Conservation (phyloP, 2,797 vertebrate genomes). For the Heliangelus exortis region DNA sequence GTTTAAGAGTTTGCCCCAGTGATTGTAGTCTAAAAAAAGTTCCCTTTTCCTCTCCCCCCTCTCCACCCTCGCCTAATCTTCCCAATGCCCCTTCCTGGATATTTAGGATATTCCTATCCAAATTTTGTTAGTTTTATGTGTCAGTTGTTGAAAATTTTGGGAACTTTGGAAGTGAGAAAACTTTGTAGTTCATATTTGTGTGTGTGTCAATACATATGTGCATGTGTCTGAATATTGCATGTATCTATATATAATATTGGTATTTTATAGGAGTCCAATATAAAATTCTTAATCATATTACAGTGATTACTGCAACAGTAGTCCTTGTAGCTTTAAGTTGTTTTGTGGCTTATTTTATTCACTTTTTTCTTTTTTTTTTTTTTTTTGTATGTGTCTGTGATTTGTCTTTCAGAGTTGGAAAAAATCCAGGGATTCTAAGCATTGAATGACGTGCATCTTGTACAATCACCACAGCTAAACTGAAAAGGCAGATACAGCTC, state of each 20-base stretch:
- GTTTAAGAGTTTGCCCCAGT: background rate
- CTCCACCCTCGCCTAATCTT: rapidly evolving
- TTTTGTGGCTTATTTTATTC: background rate
- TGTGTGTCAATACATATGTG: background rate
- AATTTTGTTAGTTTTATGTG: background rate
- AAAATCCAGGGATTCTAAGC: conserved; percentile 49
- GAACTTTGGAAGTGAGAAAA: background rate
- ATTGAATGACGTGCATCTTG: background rate
- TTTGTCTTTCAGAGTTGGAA: conserved; percentile 74
- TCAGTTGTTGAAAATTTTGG: background rate
- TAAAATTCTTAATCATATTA: background rate
- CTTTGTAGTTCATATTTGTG: rapidly evolving
- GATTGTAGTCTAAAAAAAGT: background rate
- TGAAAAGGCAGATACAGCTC: conserved; percentile 37
- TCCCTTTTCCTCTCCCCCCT: rapidly evolving
- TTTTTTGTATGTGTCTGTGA: background rate
- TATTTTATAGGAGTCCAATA: background rate
- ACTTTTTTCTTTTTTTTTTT: background rate
- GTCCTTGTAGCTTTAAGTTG: background rate
- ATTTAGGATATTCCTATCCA: no score
- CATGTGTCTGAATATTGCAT: background rate
- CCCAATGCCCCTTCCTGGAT: background rate
- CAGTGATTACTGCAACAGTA: background rate
- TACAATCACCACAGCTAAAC: conserved; percentile 33
- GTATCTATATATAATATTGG: background rate